Base-by-base conservation (phyloP, 2,113 vertebrate genomes). In the Falcunculus frontatus region DNA sequence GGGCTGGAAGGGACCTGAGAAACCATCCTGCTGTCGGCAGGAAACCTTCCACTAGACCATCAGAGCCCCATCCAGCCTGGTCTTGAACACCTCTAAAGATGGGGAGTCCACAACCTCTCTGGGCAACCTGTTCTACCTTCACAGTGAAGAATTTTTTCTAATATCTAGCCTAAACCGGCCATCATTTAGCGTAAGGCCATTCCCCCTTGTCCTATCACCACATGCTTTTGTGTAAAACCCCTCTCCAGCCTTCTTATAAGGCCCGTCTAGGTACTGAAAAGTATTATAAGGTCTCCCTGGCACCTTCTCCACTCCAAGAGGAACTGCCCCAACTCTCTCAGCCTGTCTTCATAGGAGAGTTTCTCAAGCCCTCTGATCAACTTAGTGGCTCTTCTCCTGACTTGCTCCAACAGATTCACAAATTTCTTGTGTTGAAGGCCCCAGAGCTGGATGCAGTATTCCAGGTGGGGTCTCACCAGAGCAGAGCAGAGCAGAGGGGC, bases 121-220 rank as follows among this genome's bases (percentile, higher is more conserved):
- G 6, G 33, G 22, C 11, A 69, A 37, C 14, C 26, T 59, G 22
- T 59, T 59, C 27, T 50, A 33, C 33, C 22, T 69, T 60, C 73
- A 60, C 13, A 55, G n/a, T 17, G 39, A 62, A 46, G 11, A 37
- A 7, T 18, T 69, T 70, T 37, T 62, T 39, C 47, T n/a, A 39
- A 16, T 41, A 39, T 21, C 23, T 70, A 62, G n/a, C 13, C 13
- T 30, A 41, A 70, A 53, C 19, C 0, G 0, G 29, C 29, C 1
- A 1, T 47, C 1, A 1, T 17, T 55, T 25, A 55, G 25, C n/a
- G 47, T 55, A 41, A 47, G 25, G 13, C 7, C 30, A 41, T 21
- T 47, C 13, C 7, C 15, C 16, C 29, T 47, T n/a, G 25, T 62
- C 13, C 64, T 55, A 16, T 62, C 13, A 62, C 8, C 13, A 62